Percentiles rank a stretch among this genome's conserved stretches.
These are phyloP conservation scores for Actinia tenebrosa DNA, from an alignment of 64 coral and sea anemone genomes.

Conservation along the genomic window DNA sequence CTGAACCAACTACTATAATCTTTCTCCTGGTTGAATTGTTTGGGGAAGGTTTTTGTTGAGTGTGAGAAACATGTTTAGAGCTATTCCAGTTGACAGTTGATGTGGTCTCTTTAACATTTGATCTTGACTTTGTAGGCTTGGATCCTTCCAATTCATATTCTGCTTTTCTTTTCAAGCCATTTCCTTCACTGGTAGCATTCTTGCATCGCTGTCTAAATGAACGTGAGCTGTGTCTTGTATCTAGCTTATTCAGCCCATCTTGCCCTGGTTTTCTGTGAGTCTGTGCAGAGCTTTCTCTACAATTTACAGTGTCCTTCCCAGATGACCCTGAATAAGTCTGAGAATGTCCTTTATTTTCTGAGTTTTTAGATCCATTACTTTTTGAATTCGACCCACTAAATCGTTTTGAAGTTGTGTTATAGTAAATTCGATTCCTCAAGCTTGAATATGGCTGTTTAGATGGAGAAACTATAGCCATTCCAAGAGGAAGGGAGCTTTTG, in stretches of 20 bases:
- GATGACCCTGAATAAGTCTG: not conserved
- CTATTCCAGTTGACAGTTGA: not conserved
- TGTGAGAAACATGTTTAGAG: not conserved
- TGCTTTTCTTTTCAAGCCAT: conserved; percentile 9
- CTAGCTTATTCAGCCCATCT: not conserved
- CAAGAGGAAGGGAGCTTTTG: conserved; percentile 13
- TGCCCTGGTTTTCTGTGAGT: not conserved
- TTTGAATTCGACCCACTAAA: conserved; percentile 8
- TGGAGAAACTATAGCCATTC: conserved; percentile 24
- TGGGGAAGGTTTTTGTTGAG: not conserved
- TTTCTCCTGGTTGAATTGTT: not conserved
- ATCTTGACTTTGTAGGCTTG: conserved; percentile 16
- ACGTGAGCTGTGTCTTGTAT: conserved; percentile 8
- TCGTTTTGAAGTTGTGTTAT: conserved; percentile 9
- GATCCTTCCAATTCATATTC: not conserved
- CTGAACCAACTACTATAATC: not conserved
- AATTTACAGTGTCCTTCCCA: not conserved
- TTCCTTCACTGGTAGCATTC: not conserved
- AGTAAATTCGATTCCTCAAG: conserved; percentile 16
- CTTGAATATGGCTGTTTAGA: conserved; percentile 24
- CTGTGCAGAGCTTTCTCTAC: not conserved
- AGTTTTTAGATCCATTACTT: not conserved
- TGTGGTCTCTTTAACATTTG: not conserved
- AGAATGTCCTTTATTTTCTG: not conserved
- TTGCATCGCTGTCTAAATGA: conserved; percentile 6